A percentile compares a stretch with the other conserved stretches of the same genome.
Conservation (phyloP, 2,888 invertebrate genomes). For the Danaus chrysippus region DNA sequence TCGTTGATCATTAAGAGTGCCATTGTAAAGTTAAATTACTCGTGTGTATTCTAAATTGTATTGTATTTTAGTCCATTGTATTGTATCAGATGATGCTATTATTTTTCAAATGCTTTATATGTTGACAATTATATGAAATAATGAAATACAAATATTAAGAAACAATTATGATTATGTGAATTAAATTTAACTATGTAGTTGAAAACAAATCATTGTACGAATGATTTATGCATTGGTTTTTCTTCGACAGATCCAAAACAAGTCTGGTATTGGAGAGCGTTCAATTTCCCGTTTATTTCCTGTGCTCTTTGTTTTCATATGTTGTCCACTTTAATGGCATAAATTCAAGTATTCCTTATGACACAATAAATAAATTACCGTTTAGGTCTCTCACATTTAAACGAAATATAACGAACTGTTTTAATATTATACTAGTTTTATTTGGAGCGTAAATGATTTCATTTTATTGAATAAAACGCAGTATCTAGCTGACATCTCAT, state of each 20-base stretch:
- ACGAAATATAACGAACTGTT: no score
- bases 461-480: no score
- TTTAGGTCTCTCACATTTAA: no score
- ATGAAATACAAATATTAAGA: no score
- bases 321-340: conserved; percentile 3
- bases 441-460: no score
- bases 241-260: conserved; percentile 18
- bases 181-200: no score
- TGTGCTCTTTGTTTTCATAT: conserved; percentile 33
- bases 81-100: background rate
- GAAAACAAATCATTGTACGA: background rate
- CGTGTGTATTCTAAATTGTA: conserved; percentile 15
- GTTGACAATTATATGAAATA: no score
- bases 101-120: no score
- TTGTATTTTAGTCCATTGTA: conserved; percentile 6
- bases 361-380: no score
- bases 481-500: no score
- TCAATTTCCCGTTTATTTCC: conserved; percentile 47
- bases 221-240: conserved; percentile 16
- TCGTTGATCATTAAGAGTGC: conserved; percentile 26
- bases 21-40: conserved; percentile 26
- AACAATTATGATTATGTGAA: no score
- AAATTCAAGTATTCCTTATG: background rate
- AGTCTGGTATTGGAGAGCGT: conserved; percentile 34
- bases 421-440: no score